Conservation (phyloP, 2,888 invertebrate species). For the Agrotis segetum region DNA sequence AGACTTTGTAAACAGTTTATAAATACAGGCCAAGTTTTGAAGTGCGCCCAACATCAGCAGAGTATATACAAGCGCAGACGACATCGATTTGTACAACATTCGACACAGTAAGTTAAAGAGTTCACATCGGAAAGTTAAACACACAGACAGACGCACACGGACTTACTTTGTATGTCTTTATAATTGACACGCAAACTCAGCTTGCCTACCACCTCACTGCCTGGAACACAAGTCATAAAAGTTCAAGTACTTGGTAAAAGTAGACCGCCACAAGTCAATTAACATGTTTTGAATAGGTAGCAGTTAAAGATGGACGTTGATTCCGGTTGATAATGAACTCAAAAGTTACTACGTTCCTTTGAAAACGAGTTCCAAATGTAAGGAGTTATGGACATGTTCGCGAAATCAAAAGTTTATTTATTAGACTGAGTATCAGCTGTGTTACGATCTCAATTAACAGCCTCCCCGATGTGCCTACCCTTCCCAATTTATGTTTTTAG, state of each 20-base stretch:
- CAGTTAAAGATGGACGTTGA: too few relatives aligned
- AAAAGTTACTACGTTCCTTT: neutral
- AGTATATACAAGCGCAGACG: slow-evolving; percentile 52
- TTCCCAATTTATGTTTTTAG: neutral
- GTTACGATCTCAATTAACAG: neutral
- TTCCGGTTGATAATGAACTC: neutral
- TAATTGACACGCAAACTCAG: slow-evolving; percentile 82
- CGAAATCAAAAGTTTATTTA: neutral
- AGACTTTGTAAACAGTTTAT: slow-evolving; percentile 5
- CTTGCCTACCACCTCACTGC: slow-evolving; percentile 83
- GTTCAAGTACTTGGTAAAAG: slow-evolving; percentile 23
- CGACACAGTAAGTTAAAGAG: slow-evolving; percentile 44
- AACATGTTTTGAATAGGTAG: neutral
- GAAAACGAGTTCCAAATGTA: neutral
- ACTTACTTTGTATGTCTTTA: slow-evolving; percentile 79
- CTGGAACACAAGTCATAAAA: slow-evolving; percentile 74
- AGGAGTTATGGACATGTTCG: neutral
- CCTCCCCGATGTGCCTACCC: neutral
- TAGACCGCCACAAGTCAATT: neutral
- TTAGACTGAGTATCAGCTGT: neutral
- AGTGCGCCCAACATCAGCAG: slow-evolving; percentile 13
- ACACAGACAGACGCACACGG: slow-evolving; percentile 60
- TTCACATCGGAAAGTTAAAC: slow-evolving; percentile 57
- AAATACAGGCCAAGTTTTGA: slow-evolving; percentile 3
- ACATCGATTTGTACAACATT: slow-evolving; percentile 58